A percentile compares a stretch with the other conserved stretches of the same genome.
These are phyloP conservation scores for Pituophis catenifer DNA, from an alignment of 2,113 vertebrate species.

Conservation along the genomic window DNA sequence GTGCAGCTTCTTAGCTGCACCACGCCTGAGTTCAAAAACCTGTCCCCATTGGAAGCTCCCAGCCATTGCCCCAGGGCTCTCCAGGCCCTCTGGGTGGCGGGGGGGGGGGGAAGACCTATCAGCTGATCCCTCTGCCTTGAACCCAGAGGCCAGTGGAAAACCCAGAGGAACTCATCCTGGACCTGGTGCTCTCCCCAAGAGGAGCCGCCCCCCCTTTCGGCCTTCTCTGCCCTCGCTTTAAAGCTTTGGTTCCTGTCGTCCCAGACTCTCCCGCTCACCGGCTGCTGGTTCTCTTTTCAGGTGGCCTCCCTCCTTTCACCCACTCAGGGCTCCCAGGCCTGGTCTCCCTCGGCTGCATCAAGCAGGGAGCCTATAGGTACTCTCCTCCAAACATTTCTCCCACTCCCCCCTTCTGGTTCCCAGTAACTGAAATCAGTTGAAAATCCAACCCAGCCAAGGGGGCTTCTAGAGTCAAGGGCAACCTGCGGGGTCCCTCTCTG, in stretches of 20 bases:
- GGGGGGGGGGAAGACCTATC: neutral
- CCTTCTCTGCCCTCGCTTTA: neutral
- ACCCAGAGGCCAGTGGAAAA: neutral
- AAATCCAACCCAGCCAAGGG: neutral
- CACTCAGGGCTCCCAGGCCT: neutral
- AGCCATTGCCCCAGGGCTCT: neutral
- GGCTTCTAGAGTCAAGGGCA: neutral
- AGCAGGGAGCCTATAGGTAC: neutral
- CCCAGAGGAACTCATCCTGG: neutral
- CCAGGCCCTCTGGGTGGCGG: neutral
- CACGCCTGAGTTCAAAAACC: neutral
- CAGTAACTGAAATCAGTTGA: neutral
- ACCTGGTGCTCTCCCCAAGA: neutral
- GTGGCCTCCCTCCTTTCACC: neutral
- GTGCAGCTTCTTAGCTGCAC: neutral
- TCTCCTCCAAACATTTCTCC: neutral
- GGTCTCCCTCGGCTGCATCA: neutral
- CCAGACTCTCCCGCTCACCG: fast-evolving
- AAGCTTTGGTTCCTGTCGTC: neutral
- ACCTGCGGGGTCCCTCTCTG: neutral
- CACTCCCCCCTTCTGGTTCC: neutral
- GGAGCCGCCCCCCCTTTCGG: neutral
- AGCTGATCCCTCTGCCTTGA: neutral
- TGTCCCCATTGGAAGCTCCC: neutral
- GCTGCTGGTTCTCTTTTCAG: neutral